These are phyloP conservation scores for Nemotelus pantherinus DNA, from an alignment of 2,888 invertebrate species.

Conservation along the genomic window DNA sequence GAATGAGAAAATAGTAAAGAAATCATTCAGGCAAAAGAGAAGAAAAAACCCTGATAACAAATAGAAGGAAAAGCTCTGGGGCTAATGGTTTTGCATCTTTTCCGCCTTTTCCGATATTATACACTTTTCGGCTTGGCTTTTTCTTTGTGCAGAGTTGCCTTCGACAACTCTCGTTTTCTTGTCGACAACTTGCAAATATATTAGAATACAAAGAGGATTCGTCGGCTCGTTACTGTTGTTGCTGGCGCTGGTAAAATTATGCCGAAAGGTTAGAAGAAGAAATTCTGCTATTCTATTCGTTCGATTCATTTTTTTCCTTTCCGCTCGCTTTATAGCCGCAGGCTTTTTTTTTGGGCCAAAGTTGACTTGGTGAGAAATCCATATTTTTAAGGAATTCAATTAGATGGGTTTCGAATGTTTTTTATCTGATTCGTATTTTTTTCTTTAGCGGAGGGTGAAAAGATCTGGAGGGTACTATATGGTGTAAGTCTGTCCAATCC, in stretches of 20 bases:
- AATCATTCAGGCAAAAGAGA: background rate
- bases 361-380: background rate
- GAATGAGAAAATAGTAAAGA: background rate
- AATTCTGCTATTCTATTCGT: background rate
- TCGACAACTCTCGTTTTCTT: too few relatives aligned
- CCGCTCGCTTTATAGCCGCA: too few relatives aligned
- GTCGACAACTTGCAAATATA: too few relatives aligned
- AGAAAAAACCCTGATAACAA: background rate
- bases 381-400: background rate
- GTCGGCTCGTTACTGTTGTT: too few relatives aligned
- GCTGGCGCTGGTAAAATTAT: background rate
- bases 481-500: too few relatives aligned
- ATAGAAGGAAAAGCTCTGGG: background rate
- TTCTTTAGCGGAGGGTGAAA: too few relatives aligned
- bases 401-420: too few relatives aligned
- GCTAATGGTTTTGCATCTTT: constrained; percentile 16
- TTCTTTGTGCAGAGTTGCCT: background rate
- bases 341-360: background rate
- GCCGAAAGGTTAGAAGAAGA: constrained; percentile 1
- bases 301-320: background rate
- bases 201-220: too few relatives aligned
- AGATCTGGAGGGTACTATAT: too few relatives aligned
- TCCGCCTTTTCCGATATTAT: background rate
- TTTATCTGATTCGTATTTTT: too few relatives aligned
- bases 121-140: background rate